Conservation (phyloP, 2,113 vertebrate genomes). For the Trinectes maculatus region DNA sequence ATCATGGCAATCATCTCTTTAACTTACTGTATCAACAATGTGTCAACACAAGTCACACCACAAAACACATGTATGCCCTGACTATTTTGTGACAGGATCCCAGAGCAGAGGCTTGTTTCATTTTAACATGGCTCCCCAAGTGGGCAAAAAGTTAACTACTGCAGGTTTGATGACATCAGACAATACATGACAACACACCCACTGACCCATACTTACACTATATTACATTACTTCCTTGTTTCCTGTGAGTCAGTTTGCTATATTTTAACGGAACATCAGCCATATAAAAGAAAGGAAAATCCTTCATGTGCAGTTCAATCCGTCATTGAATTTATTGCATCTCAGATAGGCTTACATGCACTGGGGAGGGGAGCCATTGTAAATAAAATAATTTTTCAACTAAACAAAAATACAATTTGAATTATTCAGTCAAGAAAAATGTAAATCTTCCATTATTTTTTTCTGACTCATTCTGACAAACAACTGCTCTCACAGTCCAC, state of each 20-base stretch:
- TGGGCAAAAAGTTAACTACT: neutral
- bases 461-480: slow-evolving; percentile 81
- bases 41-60: neutral
- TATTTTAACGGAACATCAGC: neutral
- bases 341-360: slow-evolving; percentile 98
- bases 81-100: neutral
- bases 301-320: slow-evolving; percentile 79
- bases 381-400: slow-evolving; percentile 90
- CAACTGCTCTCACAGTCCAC: slow-evolving; percentile 87
- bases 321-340: slow-evolving; percentile 99
- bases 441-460: slow-evolving; percentile 52
- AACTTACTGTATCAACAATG: neutral
- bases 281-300: slow-evolving; percentile 16
- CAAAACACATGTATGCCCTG: neutral
- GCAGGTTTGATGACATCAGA: neutral
- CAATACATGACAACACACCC: neutral
- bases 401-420: slow-evolving; percentile 87
- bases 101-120: neutral
- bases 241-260: no score
- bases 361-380: slow-evolving; percentile 84
- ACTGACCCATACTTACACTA: neutral
- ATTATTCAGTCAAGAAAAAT: slow-evolving; percentile 68
- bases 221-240: neutral
- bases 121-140: neutral
- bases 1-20: neutral